Percentiles rank a stretch among this genome's conserved stretches.
phyloP scores from a whole-genome alignment of 2,113 vertebrate genomes.

The Oncorhynchus keta region DNA sequence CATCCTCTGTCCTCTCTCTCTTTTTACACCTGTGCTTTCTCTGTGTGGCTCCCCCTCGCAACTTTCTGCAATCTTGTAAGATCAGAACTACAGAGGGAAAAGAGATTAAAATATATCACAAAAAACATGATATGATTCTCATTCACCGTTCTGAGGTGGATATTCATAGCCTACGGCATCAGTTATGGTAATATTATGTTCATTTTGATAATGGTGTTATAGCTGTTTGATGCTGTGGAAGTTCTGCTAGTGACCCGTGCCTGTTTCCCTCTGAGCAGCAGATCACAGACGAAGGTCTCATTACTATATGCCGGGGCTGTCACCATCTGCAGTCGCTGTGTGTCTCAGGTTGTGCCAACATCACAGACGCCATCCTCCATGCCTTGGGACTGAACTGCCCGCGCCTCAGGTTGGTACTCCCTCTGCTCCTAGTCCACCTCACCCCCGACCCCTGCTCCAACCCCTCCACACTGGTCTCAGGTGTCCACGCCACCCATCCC shows the following conservation, averaged over 20 bases:
- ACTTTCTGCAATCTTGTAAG: not conserved
- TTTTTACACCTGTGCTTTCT: not conserved
- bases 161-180: not conserved
- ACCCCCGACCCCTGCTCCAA: not conserved
- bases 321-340: conserved; percentile 95
- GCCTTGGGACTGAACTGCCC: conserved; percentile 98
- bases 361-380: conserved; percentile 94
- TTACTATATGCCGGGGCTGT: conserved; percentile 97
- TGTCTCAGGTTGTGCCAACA: conserved; percentile 95
- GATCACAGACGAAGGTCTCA: conserved; percentile 98
- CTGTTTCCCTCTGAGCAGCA: conserved; percentile 77
- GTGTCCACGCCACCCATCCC: not conserved
- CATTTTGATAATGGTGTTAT: not conserved
- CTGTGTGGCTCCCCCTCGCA: conserved; percentile 3
- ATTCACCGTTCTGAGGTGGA: not conserved
- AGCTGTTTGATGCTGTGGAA: not conserved
- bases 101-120: not conserved
- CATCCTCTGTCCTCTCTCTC: not conserved
- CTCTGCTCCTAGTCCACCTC: no score
- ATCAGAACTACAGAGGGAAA: not conserved
- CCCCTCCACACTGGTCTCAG: not conserved
- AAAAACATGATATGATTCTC: not conserved
- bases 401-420: conserved; percentile 78
- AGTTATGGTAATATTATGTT: not conserved
- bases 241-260: not conserved